Percentiles rank a stretch among this genome's conserved stretches.
Conservation (phyloP, 2,888 invertebrate genomes). For the Megastigmus dorsalis region DNA sequence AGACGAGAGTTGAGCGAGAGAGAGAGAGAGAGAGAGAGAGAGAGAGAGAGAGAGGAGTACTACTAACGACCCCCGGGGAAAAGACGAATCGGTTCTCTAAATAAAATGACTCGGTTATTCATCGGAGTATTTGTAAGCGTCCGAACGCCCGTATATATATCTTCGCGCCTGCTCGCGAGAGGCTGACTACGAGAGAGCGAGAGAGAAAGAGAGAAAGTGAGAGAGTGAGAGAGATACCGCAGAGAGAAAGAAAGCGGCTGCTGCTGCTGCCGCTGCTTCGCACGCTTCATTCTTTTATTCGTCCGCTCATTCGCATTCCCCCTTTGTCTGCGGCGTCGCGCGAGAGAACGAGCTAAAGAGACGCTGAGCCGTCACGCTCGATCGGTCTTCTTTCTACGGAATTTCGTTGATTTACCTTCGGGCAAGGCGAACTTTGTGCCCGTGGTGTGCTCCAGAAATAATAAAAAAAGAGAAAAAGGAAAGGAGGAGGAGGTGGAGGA, state of each 20-base stretch:
- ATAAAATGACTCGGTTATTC: slow-evolving; percentile 74
- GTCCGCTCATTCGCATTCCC: slow-evolving; percentile 45
- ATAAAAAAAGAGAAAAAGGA: slow-evolving; percentile 24
- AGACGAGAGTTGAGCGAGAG: slow-evolving; percentile 7
- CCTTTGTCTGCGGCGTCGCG: slow-evolving; percentile 38
- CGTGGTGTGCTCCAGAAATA: slow-evolving; percentile 44
- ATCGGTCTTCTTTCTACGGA: slow-evolving; percentile 53
- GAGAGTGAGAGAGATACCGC: slow-evolving; percentile 28
- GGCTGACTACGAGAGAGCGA: too few relatives aligned
- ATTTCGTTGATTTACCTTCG: slow-evolving; percentile 50
- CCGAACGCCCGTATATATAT: slow-evolving; percentile 60
- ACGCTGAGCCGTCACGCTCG: slow-evolving; percentile 51
- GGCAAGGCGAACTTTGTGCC: slow-evolving; percentile 45
- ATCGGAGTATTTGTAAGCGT: slow-evolving; percentile 73
- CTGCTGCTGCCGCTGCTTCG: too few relatives aligned
- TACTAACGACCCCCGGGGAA: slow-evolving; percentile 64
- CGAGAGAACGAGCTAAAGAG: slow-evolving; percentile 34
- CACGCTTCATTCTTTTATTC: slow-evolving; percentile 56
- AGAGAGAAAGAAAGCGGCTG: slow-evolving; percentile 32
- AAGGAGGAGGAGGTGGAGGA: neutral
- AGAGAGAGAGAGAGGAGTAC: slow-evolving; percentile 7
- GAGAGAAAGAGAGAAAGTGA: too few relatives aligned
- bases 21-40: slow-evolving; percentile 10
- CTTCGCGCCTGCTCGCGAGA: slow-evolving; percentile 55
- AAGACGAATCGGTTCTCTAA: slow-evolving; percentile 73